Evolutionary conservation across 2,888 invertebrate genomes (phyloP), one percentile per base, ranked within the genome.

Genomic region (Sesia bembeciformis): DNA sequence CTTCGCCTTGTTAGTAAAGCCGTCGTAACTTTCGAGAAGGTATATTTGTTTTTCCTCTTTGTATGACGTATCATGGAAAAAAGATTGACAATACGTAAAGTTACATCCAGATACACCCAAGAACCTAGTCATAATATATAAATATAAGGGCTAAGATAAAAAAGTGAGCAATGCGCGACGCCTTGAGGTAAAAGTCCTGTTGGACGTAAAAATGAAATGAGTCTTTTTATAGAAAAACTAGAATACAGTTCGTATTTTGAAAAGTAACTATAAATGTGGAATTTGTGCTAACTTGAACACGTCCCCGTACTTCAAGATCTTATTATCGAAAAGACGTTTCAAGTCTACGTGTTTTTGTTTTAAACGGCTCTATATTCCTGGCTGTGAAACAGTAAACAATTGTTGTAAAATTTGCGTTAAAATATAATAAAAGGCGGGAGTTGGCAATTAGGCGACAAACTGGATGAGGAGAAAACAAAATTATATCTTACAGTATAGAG

Each of bases 281-380:
- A 56, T 64, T 63, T 59, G 63, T n/a, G 8, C n/a, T 53, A 57
- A 52, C 39, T 53, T 38, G 23, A 52, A 54, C 52, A 50, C 69
- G 68, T 70, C 72, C 61, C 38, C 46, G 46, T 46, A n/a, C 63
- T 65, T 67, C 62, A 66, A 68, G 69, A 73, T 72, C 71, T 70
- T 72, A 74, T 74, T 78, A 79, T 76, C 70, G 73, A 78, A 75
- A 79, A 77, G 67, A 69, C 68, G 70, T 77, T 76, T 71, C 62
- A 60, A 49, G 62, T 46, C 62, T 73, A 76, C 75, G 75, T 76
- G 77, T 71, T 73, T 66, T 69, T 66, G 66, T 62, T 70, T 65
- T 56, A 64, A 74, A 70, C 68, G 61, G 62, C 69, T 65, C 69
- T 65, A 61, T 66, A 64, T 64, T 58, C 62, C 58, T 62, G 62